Conservation (phyloP, 1,140 invertebrate genomes). For the Dysdera silvatica region DNA sequence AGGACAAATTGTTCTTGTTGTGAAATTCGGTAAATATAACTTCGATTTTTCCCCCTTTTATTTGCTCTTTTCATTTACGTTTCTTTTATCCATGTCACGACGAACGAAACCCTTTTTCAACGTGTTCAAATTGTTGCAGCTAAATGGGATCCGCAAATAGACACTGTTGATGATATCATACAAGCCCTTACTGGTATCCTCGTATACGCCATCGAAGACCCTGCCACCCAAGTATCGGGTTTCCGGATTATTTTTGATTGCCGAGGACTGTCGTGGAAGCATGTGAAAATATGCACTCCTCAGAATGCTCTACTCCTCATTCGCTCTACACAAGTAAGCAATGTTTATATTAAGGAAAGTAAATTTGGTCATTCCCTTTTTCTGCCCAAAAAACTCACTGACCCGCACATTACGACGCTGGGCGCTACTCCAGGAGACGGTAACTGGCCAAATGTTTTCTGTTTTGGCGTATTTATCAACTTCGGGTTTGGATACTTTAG, state of each 20-base stretch:
- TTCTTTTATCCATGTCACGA: too few relatives aligned
- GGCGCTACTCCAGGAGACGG: too few relatives aligned
- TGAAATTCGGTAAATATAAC: conserved; percentile 24
- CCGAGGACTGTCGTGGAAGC: conserved; percentile 7
- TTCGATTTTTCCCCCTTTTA: too few relatives aligned
- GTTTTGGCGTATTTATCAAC: too few relatives aligned
- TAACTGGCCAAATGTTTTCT: too few relatives aligned
- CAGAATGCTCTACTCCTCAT: conserved; percentile 11
- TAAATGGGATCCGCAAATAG: conserved; percentile 6
- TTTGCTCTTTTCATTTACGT: too few relatives aligned
- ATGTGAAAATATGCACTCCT: conserved; percentile 21
- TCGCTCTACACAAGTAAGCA: conserved; percentile 14
- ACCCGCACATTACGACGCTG: too few relatives aligned
- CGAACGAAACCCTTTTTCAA: too few relatives aligned
- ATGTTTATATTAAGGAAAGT: too few relatives aligned
- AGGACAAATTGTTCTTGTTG: conserved; percentile 1
- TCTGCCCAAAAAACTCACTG: too few relatives aligned
- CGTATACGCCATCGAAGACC: background rate
- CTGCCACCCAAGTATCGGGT: conserved; percentile 7
- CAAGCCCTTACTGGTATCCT: background rate
- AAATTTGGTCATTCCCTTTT: too few relatives aligned
- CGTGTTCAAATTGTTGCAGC: background rate
- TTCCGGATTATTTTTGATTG: conserved; percentile 15
- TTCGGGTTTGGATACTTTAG: too few relatives aligned
- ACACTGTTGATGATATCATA: conserved; percentile 5